Evolutionary conservation across 2,113 vertebrate genomes (phyloP), one percentile per base, ranked within the genome.

Genomic region (Aptenodytes patagonicus): DNA sequence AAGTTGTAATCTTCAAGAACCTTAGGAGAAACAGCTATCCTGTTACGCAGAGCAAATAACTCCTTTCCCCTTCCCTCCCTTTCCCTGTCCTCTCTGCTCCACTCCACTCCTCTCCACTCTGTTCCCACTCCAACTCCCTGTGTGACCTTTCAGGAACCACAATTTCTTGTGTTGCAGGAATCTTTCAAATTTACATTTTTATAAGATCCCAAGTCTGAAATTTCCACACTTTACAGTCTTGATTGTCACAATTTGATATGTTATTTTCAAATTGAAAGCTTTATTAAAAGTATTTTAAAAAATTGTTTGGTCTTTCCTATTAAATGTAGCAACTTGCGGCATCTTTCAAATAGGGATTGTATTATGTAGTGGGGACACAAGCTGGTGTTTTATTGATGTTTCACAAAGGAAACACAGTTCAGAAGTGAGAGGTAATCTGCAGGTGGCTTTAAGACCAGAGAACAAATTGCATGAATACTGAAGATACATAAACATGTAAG

Each of bases 331-430:
- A 91, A 20, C 4, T n/a, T 84, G 14, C 44, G 34, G 15, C 78
- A 90, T 89, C 88, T 83, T 95, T 96, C 64, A 95, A 62, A 69
- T 12, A 9, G 55, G 32, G 54, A 79, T 60, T 89, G 3, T 38
- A 34, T 84, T 89, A 19, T 77, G 21, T 86, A 36, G 1, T 54
- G 18, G 31, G 71, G 31, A 87, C 76, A 42, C 17, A 76, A 72
- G 17, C 19, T 87, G 68, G 38, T 91, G 58, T 80, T 93, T 96
- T 87, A 79, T 69, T 92, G 29, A 92, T 86, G 52, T 38, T 97
- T 66, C 78, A 66, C 49, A 91, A 89, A 76, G 40, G 32, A 93
- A 95, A 90, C 54, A 17, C 44, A 47, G 20, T 51, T 94, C 90
- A 94, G 42, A 96, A 95, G 34, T 77, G 31, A 87, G n/a, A 75